Evolutionary conservation across 30 jellyfish, hydroid and myxozoan species (phyloP).

Genomic region (Hydractinia symbiolongicarpus): DNA sequence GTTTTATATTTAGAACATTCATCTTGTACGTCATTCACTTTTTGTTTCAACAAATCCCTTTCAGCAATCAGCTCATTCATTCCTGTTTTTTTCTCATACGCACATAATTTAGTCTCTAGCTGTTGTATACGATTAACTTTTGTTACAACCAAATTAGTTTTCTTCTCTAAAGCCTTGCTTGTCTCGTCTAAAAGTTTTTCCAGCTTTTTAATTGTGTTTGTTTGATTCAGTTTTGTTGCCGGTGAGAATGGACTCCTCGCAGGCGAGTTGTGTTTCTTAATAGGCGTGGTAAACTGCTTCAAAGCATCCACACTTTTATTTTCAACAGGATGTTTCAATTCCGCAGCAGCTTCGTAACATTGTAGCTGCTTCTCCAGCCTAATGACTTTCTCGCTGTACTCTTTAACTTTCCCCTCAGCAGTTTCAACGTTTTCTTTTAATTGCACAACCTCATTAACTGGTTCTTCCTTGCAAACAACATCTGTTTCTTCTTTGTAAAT

Average conservation of each 20-base stretch:
- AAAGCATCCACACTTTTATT: background rate
- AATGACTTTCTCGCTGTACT: constrained; percentile 17
- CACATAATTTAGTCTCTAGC: constrained; percentile 15
- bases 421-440: background rate
- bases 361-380: constrained; percentile 29
- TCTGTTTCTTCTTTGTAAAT: background rate
- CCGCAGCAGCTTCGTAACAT: constrained; percentile 12
- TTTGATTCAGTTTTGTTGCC: background rate
- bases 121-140: constrained; percentile 26
- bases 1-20: constrained; percentile 28
- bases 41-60: background rate
- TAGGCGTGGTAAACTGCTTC: constrained; percentile 14
- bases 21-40: constrained; percentile 18
- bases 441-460: background rate
- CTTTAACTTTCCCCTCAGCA: constrained; percentile 14
- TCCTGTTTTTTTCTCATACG: constrained; percentile 3
- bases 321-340: background rate
- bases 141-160: constrained; percentile 15
- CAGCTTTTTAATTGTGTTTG: constrained; percentile 14
- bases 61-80: constrained; percentile 25
- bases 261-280: background rate
- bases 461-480: background rate
- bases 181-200: constrained; percentile 35
- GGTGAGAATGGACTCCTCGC: constrained; percentile 32
- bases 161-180: constrained; percentile 36